Base-by-base conservation (phyloP, 2,888 invertebrate species). In the Caenorhabditis afra region DNA sequence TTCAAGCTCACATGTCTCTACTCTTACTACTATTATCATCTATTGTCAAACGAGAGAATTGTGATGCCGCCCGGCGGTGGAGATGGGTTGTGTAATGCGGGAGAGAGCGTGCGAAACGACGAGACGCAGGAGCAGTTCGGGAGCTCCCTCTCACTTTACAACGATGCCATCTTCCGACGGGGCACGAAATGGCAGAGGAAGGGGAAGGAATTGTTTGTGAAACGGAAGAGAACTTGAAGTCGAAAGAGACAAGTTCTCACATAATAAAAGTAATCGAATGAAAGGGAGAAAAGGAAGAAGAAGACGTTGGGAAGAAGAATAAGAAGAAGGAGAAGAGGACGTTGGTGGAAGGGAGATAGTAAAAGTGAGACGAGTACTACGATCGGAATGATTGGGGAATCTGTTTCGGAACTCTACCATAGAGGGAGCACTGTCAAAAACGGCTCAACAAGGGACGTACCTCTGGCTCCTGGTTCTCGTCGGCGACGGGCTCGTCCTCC, bases 401-500 rank as follows among this genome's bases (percentile, higher is more conserved):
- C n/a, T n/a, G n/a, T n/a, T n/a, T n/a, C n/a, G n/a, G n/a, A n/a
- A n/a, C n/a, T n/a, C n/a, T n/a, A n/a, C n/a, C n/a, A n/a, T n/a
- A n/a, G n/a, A n/a, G n/a, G n/a, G n/a, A n/a, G n/a, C n/a, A n/a
- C n/a, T n/a, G n/a, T n/a, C n/a, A n/a, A n/a, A n/a, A n/a, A n/a
- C n/a, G n/a, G n/a, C n/a, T n/a, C 58, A 49, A 52, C 23, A 14
- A 58, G 22, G 29, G 45, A 20, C 14, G 55, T 52, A 77, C 77
- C 81, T 79, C 80, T 68, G 84, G 74, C 67, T 73, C 82, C 53
- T 76, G 77, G 39, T 68, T 74, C 47, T 79, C 79, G 49, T 67
- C 79, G 55, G 66, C 71, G 62, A 73, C 78, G 67, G 80, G 76
- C 76, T 83, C 85, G 67, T 87, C 87, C 79, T 86, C 86, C 71